Conservation (phyloP, 1,140 invertebrate genomes). For the Hesperophylax magnus region DNA sequence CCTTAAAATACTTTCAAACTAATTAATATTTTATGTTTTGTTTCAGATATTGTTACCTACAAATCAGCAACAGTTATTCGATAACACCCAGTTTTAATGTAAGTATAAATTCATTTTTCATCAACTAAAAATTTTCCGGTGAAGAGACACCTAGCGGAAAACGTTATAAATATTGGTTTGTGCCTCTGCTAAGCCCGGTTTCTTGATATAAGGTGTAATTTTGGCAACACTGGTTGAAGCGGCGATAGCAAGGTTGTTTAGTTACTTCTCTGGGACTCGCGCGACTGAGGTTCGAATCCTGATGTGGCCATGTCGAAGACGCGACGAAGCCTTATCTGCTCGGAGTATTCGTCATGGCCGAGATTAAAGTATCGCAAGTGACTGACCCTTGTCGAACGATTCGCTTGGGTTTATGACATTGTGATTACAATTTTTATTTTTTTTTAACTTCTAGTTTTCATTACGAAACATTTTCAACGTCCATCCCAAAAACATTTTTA, state of each 20-base stretch:
- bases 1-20: background rate
- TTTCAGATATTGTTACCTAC: background rate
- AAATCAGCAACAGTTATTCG: background rate
- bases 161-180: conserved; percentile 30
- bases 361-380: conserved; percentile 48
- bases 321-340: conserved; percentile 42
- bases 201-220: background rate
- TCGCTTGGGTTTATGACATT: conserved; percentile 44
- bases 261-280: background rate
- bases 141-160: conserved; percentile 2
- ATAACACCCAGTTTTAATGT: background rate
- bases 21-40: background rate
- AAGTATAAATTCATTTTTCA: too few species aligned
- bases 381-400: conserved; percentile 31
- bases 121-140: too few species aligned
- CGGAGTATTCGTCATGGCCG: conserved; percentile 51
- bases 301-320: conserved; percentile 52
- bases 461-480: background rate
- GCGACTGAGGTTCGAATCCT: conserved; percentile 36
- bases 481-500: background rate
- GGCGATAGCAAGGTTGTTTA: background rate
- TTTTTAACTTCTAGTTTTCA: background rate
- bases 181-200: conserved; percentile 19
- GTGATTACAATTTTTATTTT: conserved; percentile 44
- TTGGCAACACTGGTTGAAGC: background rate